Conservation (phyloP, 2,888 invertebrate genomes). For the Nymphalis c-album region DNA sequence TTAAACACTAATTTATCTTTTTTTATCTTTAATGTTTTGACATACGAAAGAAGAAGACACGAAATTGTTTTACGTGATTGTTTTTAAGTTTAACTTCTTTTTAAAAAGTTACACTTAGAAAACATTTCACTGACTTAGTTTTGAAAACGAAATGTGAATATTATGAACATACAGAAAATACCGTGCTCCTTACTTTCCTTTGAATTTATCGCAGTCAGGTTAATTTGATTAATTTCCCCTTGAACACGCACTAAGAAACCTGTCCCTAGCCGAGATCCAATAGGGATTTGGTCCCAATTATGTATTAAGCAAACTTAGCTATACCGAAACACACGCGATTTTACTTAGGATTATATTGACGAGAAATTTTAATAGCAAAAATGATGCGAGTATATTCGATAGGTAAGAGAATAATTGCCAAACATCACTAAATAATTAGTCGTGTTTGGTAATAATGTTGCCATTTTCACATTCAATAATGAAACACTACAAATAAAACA, state of each 20-base stretch:
- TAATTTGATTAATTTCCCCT: constrained; percentile 77
- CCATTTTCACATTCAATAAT: too few relatives aligned
- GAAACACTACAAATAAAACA: too few relatives aligned
- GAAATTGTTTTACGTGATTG: too few relatives aligned
- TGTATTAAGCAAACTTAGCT: constrained; percentile 72
- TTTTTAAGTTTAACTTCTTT: not conserved
- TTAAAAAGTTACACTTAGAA: not conserved
- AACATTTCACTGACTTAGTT: not conserved
- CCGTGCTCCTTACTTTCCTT: constrained; percentile 33
- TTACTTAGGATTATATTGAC: constrained; percentile 56
- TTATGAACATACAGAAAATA: not conserved
- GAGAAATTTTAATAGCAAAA: not conserved
- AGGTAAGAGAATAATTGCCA: too few relatives aligned
- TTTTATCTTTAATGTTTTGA: too few relatives aligned
- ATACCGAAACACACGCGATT: constrained; percentile 61
- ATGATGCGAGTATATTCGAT: too few relatives aligned
- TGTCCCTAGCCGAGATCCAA: constrained; percentile 66
- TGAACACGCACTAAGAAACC: constrained; percentile 72
- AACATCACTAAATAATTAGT: too few relatives aligned
- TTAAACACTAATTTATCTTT: too few relatives aligned
- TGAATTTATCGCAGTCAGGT: constrained; percentile 59
- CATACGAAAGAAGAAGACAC: too few relatives aligned
- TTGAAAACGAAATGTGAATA: not conserved
- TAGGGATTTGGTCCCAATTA: constrained; percentile 78
- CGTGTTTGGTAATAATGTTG: too few relatives aligned